Percentiles rank a stretch among this genome's conserved stretches.
phyloP scores from a whole-genome alignment of 2,797 vertebrate species.

The Protosalanx chinensis region DNA sequence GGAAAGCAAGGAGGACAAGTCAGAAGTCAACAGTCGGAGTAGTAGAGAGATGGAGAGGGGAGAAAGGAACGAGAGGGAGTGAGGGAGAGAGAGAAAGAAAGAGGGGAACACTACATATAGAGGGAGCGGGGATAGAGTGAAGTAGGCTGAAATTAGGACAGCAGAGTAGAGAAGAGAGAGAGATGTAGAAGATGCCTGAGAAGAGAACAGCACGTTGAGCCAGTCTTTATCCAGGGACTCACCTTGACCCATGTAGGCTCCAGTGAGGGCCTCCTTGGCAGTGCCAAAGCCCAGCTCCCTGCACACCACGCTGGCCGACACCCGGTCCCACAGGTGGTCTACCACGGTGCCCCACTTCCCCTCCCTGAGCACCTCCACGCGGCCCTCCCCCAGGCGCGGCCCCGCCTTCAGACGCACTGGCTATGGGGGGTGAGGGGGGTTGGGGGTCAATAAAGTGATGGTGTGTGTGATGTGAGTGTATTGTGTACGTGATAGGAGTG shows the following conservation, averaged over 20 bases:
- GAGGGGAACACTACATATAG: neutral
- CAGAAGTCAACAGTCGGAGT: neutral
- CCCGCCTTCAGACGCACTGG: constrained; percentile 88
- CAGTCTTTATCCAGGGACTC: constrained; percentile 31
- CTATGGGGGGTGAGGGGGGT: constrained; percentile 27
- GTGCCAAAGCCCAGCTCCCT: constrained; percentile 91
- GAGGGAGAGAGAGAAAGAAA: neutral
- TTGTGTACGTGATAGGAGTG: neutral
- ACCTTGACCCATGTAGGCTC: constrained; percentile 95
- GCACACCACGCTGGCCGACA: constrained; percentile 88
- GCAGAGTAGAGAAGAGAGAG: neutral
- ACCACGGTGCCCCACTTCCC: constrained; percentile 94
- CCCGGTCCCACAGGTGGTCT: constrained; percentile 87
- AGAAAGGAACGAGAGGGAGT: neutral
- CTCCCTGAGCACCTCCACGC: constrained; percentile 87
- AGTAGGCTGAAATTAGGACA: neutral
- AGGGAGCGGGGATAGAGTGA: neutral
- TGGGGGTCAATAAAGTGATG: too few relatives aligned
- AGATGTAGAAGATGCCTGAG: neutral
- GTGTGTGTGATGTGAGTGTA: neutral
- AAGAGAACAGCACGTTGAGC: too few relatives aligned
- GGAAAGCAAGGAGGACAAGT: neutral
- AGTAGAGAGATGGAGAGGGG: neutral
- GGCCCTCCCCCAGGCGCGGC: constrained; percentile 86
- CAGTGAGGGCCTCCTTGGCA: constrained; percentile 82